These are phyloP conservation scores for Chelonia mydas DNA, from an alignment of 2,797 vertebrate genomes.

Conservation along the genomic window DNA sequence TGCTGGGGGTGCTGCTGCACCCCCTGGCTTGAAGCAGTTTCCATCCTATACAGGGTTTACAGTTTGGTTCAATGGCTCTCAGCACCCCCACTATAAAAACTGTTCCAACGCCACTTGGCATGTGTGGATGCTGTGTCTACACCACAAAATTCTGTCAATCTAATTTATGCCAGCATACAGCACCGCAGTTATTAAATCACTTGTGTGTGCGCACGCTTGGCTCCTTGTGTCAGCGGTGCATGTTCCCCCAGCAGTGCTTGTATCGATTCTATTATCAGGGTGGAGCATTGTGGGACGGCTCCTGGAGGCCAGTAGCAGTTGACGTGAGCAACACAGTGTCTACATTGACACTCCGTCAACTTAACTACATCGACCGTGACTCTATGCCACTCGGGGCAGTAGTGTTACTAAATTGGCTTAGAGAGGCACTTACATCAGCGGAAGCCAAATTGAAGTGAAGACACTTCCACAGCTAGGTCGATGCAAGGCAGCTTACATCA, in stretches of 20 bases:
- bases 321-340: background rate
- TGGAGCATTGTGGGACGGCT: background rate
- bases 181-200: background rate
- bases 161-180: background rate
- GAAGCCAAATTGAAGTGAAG: background rate
- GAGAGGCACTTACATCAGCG: background rate
- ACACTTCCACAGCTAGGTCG: background rate
- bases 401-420: background rate
- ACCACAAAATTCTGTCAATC: background rate
- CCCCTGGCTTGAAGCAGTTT: no score
- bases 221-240: no score
- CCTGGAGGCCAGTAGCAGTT: background rate
- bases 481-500: background rate
- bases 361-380: background rate
- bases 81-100: no score
- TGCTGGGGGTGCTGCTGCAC: no score
- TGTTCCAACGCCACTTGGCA: no score
- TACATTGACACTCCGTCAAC: background rate
- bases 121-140: background rate
- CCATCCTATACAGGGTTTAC: no score
- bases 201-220: no score
- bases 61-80: no score
- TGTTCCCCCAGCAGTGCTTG: background rate
- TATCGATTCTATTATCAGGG: background rate
- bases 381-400: no score